Percentiles rank a stretch among this genome's conserved stretches.
Evolutionary conservation across 2,888 invertebrate genomes (phyloP).

Genomic region (Pocota personata): DNA sequence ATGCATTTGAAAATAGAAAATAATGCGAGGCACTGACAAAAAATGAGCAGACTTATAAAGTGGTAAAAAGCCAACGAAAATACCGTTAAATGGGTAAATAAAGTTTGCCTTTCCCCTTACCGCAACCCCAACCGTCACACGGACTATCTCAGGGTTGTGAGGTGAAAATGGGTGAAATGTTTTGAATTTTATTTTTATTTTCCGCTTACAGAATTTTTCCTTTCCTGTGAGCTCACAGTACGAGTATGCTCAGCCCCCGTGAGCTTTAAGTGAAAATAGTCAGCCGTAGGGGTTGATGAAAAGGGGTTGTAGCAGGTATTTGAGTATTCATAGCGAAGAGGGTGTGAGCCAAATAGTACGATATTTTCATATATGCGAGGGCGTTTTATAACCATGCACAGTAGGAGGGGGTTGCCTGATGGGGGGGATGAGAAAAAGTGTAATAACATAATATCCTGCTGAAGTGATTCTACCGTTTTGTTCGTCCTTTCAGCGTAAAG

Average conservation of each 20-base stretch:
- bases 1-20: slow-evolving; percentile 55
- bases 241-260: neutral
- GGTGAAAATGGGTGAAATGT: slow-evolving; percentile 63
- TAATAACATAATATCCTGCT: slow-evolving; percentile 69
- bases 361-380: slow-evolving; percentile 49
- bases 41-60: slow-evolving; percentile 64
- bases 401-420: neutral
- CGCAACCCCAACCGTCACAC: neutral
- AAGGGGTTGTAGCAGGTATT: slow-evolving; percentile 4
- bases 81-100: slow-evolving; percentile 69
- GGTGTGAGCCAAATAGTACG: slow-evolving; percentile 35
- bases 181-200: slow-evolving; percentile 64
- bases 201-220: slow-evolving; percentile 35
- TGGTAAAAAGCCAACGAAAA: slow-evolving; percentile 63
- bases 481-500: slow-evolving; percentile 52
- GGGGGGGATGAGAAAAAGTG: slow-evolving; percentile 24
- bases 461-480: slow-evolving; percentile 62
- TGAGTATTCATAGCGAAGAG: slow-evolving; percentile 37
- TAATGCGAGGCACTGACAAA: slow-evolving; percentile 43
- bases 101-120: slow-evolving; percentile 37
- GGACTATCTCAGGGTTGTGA: neutral
- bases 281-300: slow-evolving; percentile 11
- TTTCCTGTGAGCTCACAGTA: neutral
- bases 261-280: slow-evolving; percentile 62
- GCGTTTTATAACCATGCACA: slow-evolving; percentile 46